Evolutionary conservation across 53 echinoderm and acorn worm genomes (phyloP), one percentile per base, ranked within the genome.

Genomic region (Glandiceps talaboti): DNA sequence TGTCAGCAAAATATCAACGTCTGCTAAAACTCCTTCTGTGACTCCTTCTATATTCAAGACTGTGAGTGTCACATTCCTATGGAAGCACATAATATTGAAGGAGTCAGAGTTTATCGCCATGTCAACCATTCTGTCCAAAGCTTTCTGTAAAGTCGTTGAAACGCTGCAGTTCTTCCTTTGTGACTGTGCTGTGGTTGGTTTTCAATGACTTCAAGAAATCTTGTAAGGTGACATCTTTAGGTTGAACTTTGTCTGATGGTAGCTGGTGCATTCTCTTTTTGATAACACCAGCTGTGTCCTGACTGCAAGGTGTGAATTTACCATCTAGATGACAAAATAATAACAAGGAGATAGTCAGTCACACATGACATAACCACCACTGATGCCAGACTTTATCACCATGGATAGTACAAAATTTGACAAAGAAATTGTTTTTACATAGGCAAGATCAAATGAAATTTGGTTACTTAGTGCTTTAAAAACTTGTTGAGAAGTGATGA

Each of bases 81-180:
- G 64, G 64, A 45, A 45, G 64, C 64, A 45, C 20, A 12, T 45
- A 12, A 20, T 45, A 45, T 12, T 6, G 6, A 6, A 12, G 64
- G 20, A 45, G 64, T 45, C 20, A 12, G 6, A 12, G 6, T 20
- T 20, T 45, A 20, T 12, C 64, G 6, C 6, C 20, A 12, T 45
- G 64, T 45, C 33, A 89, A 0, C 90, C 95, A 82, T 83, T 92
- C 26, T 89, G 92, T 32, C 97, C 92, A 82, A 90, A 89, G 29
- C 88, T 81, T 26, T 80, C 77, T 27, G 97, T 93, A 33, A 97
- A 97, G 29, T 91, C 91, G 30, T 89, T 31, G 82, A 97, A 97
- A 74, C 82, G 89, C 27, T 85, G 45, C 0, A 97, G 91, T 79
- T 97, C 97, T 30, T 85, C 89, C 27, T 80, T 75, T 28, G 80